phyloP scores from a whole-genome alignment of 2,888 invertebrate genomes.

The Luffia ferchaultella region DNA sequence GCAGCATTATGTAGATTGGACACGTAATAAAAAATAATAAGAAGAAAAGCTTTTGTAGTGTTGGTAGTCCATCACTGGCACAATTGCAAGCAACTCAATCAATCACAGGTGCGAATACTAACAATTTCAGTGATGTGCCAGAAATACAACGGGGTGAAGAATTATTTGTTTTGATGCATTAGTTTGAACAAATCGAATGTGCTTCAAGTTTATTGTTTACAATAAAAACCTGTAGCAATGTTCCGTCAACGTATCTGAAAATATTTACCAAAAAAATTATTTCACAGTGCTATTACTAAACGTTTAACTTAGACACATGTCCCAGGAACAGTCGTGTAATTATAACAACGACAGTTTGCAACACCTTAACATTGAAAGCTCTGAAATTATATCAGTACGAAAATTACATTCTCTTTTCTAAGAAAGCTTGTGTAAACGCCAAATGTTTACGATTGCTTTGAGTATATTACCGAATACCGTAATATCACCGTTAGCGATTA shows the following conservation, averaged over 20 bases:
- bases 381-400: background rate
- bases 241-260: too few species aligned
- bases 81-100: background rate
- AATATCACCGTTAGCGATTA: background rate
- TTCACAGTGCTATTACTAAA: too few species aligned
- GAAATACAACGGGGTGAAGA: background rate
- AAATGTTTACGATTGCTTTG: background rate
- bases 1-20: background rate
- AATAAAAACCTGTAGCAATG: too few species aligned
- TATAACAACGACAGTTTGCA: background rate
- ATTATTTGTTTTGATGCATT: too few species aligned
- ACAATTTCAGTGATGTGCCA: background rate
- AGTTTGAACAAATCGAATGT: too few species aligned
- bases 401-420: background rate
- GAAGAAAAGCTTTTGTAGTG: background rate
- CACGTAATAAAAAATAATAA: background rate
- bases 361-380: background rate
- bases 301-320: too few species aligned
- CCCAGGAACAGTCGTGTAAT: too few species aligned
- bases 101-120: background rate
- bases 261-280: too few species aligned
- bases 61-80: background rate
- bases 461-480: too few species aligned
- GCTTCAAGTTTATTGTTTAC: too few species aligned
- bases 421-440: background rate